phyloP scores from a whole-genome alignment of 1,140 invertebrate species.

The Microplitis demolitor region DNA sequence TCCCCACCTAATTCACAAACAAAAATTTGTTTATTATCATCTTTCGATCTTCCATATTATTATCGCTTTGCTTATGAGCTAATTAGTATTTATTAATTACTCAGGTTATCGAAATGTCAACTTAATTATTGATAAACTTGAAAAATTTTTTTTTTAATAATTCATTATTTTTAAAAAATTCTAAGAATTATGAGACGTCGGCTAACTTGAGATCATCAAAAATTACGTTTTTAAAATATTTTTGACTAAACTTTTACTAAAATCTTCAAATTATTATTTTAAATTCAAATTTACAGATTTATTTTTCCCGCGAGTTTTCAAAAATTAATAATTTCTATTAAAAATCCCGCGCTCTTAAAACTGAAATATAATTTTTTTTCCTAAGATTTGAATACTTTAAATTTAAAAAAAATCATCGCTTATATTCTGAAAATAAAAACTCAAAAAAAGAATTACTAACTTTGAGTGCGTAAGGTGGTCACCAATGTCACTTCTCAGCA shows the following conservation, averaged over 20 bases:
- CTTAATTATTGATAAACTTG: neutral
- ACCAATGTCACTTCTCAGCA: conserved; percentile 49
- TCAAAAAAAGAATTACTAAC: conserved; percentile 34
- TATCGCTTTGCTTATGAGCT: neutral
- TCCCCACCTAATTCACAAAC: conserved; percentile 53
- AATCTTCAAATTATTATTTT: no score
- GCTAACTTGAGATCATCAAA: no score
- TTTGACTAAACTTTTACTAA: no score
- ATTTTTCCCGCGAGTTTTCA: no score
- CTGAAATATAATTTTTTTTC: no score
- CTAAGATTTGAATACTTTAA: no score
- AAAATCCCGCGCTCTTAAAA: no score
- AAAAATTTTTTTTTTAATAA: neutral
- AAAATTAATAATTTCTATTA: no score
- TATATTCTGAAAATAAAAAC: neutral
- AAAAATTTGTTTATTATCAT: conserved; percentile 1
- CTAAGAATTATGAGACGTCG: no score
- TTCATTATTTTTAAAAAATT: no score
- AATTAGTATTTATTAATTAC: neutral
- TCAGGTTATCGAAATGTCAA: neutral
- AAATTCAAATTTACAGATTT: no score
- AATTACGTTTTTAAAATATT: no score
- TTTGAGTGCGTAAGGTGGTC: conserved; percentile 46
- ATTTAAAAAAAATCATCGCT: neutral
- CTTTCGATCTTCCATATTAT: neutral